These are phyloP conservation scores for Cygnus atratus DNA, from an alignment of 2,113 vertebrate genomes.

Conservation along the genomic window DNA sequence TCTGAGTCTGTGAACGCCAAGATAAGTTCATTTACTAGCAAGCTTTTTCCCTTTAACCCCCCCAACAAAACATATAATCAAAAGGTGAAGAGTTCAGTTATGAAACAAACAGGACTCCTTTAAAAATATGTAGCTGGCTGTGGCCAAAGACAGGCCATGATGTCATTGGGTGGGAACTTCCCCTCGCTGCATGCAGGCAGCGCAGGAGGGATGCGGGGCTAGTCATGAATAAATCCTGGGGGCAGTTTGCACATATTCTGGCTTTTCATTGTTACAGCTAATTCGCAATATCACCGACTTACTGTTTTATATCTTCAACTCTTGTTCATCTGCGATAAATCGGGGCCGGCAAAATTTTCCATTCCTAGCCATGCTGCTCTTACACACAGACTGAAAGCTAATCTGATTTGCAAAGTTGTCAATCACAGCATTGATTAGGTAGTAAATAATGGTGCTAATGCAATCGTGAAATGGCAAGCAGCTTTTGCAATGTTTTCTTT, in stretches of 20 bases:
- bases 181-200: neutral
- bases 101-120: constrained; percentile 63
- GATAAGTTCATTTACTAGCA: constrained; percentile 29
- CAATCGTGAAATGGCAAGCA: constrained; percentile 22
- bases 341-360: neutral
- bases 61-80: constrained; percentile 22
- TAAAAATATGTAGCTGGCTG: constrained; percentile 39
- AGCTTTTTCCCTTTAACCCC: neutral
- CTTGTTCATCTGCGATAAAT: neutral
- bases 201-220: neutral
- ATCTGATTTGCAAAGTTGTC: constrained; percentile 69
- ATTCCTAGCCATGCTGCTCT: neutral
- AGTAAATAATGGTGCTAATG: constrained; percentile 52
- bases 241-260: neutral
- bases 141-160: constrained; percentile 64
- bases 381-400: constrained; percentile 14
- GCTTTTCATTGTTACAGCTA: neutral
- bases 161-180: constrained; percentile 72
- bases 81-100: constrained; percentile 67
- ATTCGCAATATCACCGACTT: neutral
- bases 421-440: constrained; percentile 58
- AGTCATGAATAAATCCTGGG: neutral
- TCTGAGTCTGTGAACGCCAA: constrained; percentile 18
- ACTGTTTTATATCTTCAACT: neutral
- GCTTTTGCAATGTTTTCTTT: constrained; percentile 16